Base-by-base conservation (phyloP, 2,888 invertebrate species). In the Lysandra bellargus region DNA sequence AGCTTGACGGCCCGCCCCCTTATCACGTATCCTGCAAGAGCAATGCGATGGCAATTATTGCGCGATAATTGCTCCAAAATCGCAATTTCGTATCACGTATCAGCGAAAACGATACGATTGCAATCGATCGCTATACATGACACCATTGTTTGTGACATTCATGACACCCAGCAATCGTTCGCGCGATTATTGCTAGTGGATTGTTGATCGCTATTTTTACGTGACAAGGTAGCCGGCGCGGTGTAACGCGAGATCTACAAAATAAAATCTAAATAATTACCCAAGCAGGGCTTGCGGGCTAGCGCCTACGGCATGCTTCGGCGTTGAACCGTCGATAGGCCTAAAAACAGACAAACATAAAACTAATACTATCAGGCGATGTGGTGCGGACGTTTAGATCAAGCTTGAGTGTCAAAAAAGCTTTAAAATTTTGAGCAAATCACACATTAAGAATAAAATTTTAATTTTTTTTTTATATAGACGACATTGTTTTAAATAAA, bases 271-370 rank as follows among this genome's bases (percentile, higher is more conserved):
- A 72, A 82, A 95, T 94, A 95, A 95, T 96, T 96, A 96, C 96
- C 96, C 96, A 92, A 96, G 95, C 90, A 93, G 91, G 91, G 94
- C 89, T 95, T 95, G 96, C 92, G 95, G 94, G 87, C 91, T 94
- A 93, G 92, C 94, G 86, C 92, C 94, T 93, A 95, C 94, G 83
- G 94, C 95, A 93, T 94, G 94, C 94, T 95, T 95, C 93, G 94
- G 94, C 80, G 94, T 91, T 84, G 93, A 92, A 88, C 93, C 94
- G 88, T 95, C 96, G 95, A 96, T 94, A 87, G 96, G 96, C 95
- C 96, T 96, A 96, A 93, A 96, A 96, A 93, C 91, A 93, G 91
- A 93, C 90, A 95, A 92, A 91, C 90, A 90, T 92, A 92, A 90
- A 84, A 91, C 91, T 91, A 89, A 88, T 86, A 88, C 89, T 88